A percentile compares a stretch with the other conserved stretches of the same genome.
Evolutionary conservation across 2,888 invertebrate species (phyloP).

Genomic region (Desoria tigrina): DNA sequence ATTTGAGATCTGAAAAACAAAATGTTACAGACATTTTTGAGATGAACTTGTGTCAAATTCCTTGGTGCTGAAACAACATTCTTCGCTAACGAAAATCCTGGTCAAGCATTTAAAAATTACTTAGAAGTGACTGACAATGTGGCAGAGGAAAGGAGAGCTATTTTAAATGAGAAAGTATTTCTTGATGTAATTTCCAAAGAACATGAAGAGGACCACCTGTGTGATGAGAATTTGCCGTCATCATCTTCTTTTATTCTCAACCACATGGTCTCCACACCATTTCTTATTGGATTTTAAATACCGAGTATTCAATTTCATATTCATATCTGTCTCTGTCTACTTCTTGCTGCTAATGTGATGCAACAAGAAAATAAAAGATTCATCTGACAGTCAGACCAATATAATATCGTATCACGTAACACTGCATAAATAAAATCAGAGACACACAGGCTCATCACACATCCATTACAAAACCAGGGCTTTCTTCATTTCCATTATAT

Average conservation of each 20-base stretch:
- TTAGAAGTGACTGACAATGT: no score
- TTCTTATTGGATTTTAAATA: constrained; percentile 41
- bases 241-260: constrained; percentile 40
- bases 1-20: no score
- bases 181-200: not conserved
- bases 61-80: no score
- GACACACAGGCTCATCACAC: constrained; percentile 1
- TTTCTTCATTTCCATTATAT: constrained; percentile 11
- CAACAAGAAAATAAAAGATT: constrained; percentile 21
- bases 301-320: constrained; percentile 23
- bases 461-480: not conserved
- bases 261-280: constrained; percentile 43
- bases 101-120: no score
- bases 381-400: constrained; percentile 14
- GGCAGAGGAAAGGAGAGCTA: no score
- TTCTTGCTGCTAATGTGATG: constrained; percentile 8
- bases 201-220: constrained; percentile 35
- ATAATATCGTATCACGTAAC: constrained; percentile 8
- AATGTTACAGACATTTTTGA: no score
- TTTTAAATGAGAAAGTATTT: constrained; percentile 14
- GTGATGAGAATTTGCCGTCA: constrained; percentile 41
- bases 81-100: no score
- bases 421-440: not conserved
- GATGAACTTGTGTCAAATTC: no score
- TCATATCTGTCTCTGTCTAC: constrained; percentile 11